Evolutionary conservation across 2,888 invertebrate species (phyloP).

Genomic region (Dusona sp.): DNA sequence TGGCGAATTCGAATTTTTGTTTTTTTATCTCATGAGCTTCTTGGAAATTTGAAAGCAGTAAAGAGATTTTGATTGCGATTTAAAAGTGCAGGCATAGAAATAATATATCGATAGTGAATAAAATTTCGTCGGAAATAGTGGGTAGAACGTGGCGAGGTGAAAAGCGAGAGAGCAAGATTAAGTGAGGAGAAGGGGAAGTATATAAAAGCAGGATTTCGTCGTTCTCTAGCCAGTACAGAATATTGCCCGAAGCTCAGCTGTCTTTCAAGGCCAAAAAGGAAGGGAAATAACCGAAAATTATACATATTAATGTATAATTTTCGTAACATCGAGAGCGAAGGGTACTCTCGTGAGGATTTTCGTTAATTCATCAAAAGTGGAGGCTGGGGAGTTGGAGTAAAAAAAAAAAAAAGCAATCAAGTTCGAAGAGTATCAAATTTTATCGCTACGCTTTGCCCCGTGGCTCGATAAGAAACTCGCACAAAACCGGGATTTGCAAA

Average conservation of each 20-base stretch:
- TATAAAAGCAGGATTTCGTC: slow-evolving; percentile 64
- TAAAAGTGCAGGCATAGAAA: not conserved
- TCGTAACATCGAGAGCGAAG: not conserved
- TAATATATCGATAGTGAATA: not conserved
- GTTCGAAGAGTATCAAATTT: not conserved
- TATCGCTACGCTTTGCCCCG: slow-evolving; percentile 18
- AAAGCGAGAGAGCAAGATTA: slow-evolving; percentile 27
- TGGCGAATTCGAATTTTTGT: not conserved
- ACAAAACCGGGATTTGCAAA: slow-evolving; percentile 48
- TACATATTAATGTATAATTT: not conserved
- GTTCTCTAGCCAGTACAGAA: slow-evolving; percentile 55
- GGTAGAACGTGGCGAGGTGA: slow-evolving; percentile 24
- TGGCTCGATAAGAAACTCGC: slow-evolving; percentile 54
- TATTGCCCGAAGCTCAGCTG: slow-evolving; percentile 61
- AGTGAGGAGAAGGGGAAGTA: slow-evolving; percentile 58
- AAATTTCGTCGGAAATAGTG: slow-evolving; percentile 5
- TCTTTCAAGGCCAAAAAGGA: slow-evolving; percentile 47
- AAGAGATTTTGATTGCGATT: not conserved
- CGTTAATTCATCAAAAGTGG: not conserved
- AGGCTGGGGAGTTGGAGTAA: not conserved
- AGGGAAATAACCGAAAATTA: not conserved
- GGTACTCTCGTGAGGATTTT: not conserved
- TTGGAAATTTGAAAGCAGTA: not conserved
- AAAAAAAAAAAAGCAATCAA: slow-evolving; percentile 16
- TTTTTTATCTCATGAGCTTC: not conserved